Evolutionary conservation across 2,888 invertebrate genomes (phyloP), one percentile per base, ranked within the genome.

Genomic region (Stramonita haemastoma): DNA sequence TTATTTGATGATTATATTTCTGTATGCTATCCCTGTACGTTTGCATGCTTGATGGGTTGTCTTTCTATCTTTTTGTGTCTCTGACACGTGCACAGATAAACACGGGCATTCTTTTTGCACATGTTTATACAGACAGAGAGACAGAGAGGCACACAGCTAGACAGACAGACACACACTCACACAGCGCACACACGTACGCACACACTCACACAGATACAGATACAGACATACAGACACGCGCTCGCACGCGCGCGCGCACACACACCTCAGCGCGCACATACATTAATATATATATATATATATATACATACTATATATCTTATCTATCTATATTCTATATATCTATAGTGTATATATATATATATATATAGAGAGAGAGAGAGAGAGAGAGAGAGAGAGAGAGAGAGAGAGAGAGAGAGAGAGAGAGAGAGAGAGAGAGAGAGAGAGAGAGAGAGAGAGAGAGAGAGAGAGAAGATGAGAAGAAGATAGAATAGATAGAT

Each of bases 191-290:
- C 79, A 79, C 79, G 13, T 15, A 79, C 79, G 34, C 79, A 79
- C 79, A 79, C 79, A 79, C 32, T 34, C 32, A 32, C 79, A 79
- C 32, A 73, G n/a, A n/a, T n/a, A n/a, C n/a, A n/a, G n/a, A n/a
- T n/a, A n/a, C n/a, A 79, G 32, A 79, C 79, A 32, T 34, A 79
- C 79, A 32, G 6, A 32, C 79, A 32, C 34, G 13, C 79, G 13
- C 34, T 6, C 79, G 13, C 79, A 32, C 34, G 13, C n/a, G n/a
- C n/a, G n/a, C n/a, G n/a, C 79, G 13, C 79, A 79, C 79, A 79
- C 79, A 32, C 34, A 79, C 79, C n/a, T n/a, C n/a, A n/a, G 34
- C 79, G 34, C 79, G 34, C 79, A 79, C 32, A 79, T 6, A 32
- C 79, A 79, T 15, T n/a, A 73, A 79, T 32, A 79, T 11, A 79